phyloP scores from a whole-genome alignment of 2,113 vertebrate species.

The Paradisaea rubra region DNA sequence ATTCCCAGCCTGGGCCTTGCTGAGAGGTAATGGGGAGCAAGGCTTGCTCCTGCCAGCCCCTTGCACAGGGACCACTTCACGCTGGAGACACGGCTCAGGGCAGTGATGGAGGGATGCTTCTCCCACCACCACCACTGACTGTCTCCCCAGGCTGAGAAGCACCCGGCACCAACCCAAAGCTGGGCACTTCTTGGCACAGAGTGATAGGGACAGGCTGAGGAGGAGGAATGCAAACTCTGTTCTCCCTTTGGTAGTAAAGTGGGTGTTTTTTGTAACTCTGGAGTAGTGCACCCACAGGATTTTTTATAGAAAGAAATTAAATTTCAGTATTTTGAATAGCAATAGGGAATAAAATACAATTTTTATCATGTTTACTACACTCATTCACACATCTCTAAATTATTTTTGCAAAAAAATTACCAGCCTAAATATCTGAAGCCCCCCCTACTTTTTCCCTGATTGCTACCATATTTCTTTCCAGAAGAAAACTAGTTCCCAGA shows the following conservation, averaged over 20 bases:
- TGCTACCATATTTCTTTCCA: neutral
- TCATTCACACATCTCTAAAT: neutral
- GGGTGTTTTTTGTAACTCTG: neutral
- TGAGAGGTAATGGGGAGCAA: neutral
- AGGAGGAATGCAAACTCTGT: neutral
- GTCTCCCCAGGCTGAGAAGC: neutral
- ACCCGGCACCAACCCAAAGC: neutral
- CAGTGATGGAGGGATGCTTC: neutral
- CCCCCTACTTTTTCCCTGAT: neutral
- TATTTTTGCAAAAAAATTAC: neutral
- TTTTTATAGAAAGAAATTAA: neutral
- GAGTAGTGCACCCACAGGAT: neutral
- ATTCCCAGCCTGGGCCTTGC: accelerated
- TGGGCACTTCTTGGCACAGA: neutral
- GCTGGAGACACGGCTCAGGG: neutral
- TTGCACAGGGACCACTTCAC: accelerated
- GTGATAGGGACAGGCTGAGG: neutral
- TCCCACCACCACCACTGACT: neutral
- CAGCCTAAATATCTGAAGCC: neutral
- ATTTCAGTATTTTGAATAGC: neutral
- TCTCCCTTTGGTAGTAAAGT: neutral
- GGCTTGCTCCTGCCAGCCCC: neutral
- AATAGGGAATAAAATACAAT: neutral
- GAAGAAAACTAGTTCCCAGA: neutral
- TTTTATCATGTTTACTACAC: neutral